Conservation (phyloP, 2,113 vertebrate genomes). For the Pomatostomus ruficeps region DNA sequence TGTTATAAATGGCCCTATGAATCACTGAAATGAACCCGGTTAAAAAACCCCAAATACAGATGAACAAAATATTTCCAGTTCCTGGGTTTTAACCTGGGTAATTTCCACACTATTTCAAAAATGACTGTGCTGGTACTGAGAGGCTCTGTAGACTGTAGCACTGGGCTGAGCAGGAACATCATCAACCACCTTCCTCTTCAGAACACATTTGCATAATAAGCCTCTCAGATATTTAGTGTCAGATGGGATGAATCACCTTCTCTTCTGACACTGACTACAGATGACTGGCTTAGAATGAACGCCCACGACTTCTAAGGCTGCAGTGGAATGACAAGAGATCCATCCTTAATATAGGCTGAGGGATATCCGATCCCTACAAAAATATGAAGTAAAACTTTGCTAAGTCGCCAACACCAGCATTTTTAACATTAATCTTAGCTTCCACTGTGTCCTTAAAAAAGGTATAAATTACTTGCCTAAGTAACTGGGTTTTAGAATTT, state of each 20-base stretch:
- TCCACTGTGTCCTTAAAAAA: neutral
- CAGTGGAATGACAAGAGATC: neutral
- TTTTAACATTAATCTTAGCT: neutral
- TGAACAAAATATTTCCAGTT: neutral
- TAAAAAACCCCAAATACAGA: neutral
- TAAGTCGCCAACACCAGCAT: neutral
- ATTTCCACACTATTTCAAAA: neutral
- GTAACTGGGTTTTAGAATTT: neutral
- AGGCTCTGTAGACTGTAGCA: neutral
- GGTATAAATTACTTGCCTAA: neutral
- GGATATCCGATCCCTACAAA: neutral
- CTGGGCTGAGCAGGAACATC: neutral
- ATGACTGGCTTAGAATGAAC: conserved; percentile 1
- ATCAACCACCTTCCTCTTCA: neutral
- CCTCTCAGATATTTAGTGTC: neutral
- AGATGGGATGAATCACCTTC: conserved; percentile 32
- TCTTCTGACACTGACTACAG: conserved; percentile 1
- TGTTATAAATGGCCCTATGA: neutral
- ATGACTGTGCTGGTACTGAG: neutral
- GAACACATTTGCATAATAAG: neutral
- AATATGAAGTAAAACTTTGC: neutral
- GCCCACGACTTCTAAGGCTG: neutral
- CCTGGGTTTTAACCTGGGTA: neutral
- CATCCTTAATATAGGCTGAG: neutral
- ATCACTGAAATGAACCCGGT: neutral